A percentile compares a stretch with the other conserved stretches of the same genome.
phyloP scores from a whole-genome alignment of 2,797 vertebrate species.

The Periparus ater region DNA sequence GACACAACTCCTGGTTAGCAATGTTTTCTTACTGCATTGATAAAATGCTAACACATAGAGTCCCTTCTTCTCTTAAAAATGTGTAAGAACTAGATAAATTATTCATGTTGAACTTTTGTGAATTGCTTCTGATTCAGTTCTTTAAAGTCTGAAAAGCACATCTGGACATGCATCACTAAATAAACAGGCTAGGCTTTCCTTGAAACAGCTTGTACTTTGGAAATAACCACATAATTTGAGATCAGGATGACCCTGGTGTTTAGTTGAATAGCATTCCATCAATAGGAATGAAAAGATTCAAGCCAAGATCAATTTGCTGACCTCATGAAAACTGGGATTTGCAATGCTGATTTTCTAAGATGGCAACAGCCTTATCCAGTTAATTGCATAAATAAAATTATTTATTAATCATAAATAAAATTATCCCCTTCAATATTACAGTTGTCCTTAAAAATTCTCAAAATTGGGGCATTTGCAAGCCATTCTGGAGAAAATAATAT shows the following conservation, averaged over 20 bases:
- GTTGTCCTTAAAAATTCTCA: background rate
- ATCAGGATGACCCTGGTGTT: conserved; percentile 32
- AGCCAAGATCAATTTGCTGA: background rate
- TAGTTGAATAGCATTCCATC: background rate
- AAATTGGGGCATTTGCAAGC: background rate
- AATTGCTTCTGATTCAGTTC: conserved; percentile 55
- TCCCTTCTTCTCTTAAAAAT: background rate
- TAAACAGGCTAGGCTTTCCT: background rate
- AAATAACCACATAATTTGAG: conserved; percentile 39
- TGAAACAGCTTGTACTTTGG: conserved; percentile 47
- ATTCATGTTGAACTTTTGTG: conserved; percentile 26
- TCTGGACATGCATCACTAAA: conserved; percentile 32
- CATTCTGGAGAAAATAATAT: background rate
- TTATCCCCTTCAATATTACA: background rate
- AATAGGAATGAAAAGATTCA: conserved; percentile 5
- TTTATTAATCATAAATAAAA: background rate
- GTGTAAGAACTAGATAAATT: conserved; percentile 45
- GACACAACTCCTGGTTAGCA: conserved; percentile 22
- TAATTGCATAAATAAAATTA: background rate
- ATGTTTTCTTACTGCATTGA: background rate
- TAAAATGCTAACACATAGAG: background rate
- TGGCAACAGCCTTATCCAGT: background rate
- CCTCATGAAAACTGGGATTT: conserved; percentile 11
- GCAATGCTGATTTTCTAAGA: background rate
- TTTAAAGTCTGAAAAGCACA: conserved; percentile 38